phyloP scores from a whole-genome alignment of 2,888 invertebrate genomes.

The Sipha maydis region DNA sequence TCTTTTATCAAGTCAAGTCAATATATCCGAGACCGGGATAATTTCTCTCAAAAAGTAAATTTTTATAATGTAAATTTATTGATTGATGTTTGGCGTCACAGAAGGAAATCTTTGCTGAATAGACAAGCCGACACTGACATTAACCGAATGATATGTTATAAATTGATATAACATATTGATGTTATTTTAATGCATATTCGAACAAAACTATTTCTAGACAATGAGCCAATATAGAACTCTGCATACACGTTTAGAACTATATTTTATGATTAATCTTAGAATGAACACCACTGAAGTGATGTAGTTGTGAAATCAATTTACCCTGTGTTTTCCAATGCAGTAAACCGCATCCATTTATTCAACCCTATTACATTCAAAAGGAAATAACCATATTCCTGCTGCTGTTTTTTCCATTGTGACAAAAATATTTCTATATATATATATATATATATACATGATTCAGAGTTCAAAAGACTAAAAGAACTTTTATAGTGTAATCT shows the following conservation, averaged over 20 bases:
- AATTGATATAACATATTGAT: not conserved
- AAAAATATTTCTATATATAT: not conserved
- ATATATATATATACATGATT: not conserved
- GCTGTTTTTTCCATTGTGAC: slow-evolving; percentile 16
- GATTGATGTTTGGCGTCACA: not conserved
- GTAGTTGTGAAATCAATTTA: slow-evolving; percentile 11
- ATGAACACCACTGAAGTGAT: not conserved
- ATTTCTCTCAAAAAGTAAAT: not conserved
- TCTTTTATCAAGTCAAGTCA: not conserved
- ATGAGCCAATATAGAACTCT: not conserved
- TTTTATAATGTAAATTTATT: not conserved
- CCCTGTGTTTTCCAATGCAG: not conserved
- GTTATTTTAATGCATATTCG: slow-evolving; percentile 6
- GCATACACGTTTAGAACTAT: not conserved
- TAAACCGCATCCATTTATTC: not conserved
- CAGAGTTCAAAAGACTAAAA: slow-evolving; percentile 18
- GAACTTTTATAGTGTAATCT: slow-evolving; percentile 6
- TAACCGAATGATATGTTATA: not conserved
- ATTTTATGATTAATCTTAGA: slow-evolving; percentile 1
- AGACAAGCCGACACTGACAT: not conserved
- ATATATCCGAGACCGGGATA: not conserved
- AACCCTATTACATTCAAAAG: slow-evolving; percentile 13
- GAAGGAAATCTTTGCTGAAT: not conserved
- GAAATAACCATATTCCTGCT: slow-evolving; percentile 13
- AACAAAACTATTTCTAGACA: slow-evolving; percentile 11